Conservation (phyloP, 2,888 invertebrate species). For the Lymantria monacha region DNA sequence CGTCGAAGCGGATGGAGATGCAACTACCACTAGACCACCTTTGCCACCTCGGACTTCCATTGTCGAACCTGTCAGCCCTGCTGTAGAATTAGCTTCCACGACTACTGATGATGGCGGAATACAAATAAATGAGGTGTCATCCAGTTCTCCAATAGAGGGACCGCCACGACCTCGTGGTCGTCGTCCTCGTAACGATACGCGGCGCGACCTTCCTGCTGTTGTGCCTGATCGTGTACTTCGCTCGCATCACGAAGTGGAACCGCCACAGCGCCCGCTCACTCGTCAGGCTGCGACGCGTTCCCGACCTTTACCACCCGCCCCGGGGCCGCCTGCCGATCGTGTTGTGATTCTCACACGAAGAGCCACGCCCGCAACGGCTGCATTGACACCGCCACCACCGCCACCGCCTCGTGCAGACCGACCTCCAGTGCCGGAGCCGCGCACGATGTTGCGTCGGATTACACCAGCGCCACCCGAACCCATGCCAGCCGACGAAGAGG, state of each 20-base stretch:
- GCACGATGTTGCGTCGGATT: constrained; percentile 20
- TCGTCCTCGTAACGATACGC: constrained; percentile 41
- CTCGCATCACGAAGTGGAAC: constrained; percentile 64
- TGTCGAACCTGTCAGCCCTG: constrained; percentile 11
- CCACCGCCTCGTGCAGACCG: constrained; percentile 26
- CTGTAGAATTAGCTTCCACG: constrained; percentile 10
- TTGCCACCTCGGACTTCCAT: constrained; percentile 17
- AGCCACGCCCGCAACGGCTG: constrained; percentile 33
- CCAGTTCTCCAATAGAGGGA: constrained; percentile 80
- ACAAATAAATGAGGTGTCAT: constrained; percentile 86
- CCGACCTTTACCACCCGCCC: constrained; percentile 27
- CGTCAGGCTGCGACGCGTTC: constrained; percentile 42
- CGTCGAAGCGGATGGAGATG: constrained; percentile 21
- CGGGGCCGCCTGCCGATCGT: constrained; percentile 44
- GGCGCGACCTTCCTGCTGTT: constrained; percentile 29
- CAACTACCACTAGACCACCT: constrained; percentile 17
- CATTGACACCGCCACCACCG: constrained; percentile 21
- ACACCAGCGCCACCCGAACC: constrained; percentile 29
- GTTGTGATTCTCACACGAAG: constrained; percentile 63
- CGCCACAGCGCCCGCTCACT: constrained; percentile 53
- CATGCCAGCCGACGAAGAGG: constrained; percentile 32
- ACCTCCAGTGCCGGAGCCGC: not conserved
- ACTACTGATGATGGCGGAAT: constrained; percentile 69
- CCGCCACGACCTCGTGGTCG: constrained; percentile 56
- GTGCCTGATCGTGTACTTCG: constrained; percentile 68